These are phyloP conservation scores for Aphis gossypii DNA, from an alignment of 1,140 invertebrate genomes.

Conservation along the genomic window DNA sequence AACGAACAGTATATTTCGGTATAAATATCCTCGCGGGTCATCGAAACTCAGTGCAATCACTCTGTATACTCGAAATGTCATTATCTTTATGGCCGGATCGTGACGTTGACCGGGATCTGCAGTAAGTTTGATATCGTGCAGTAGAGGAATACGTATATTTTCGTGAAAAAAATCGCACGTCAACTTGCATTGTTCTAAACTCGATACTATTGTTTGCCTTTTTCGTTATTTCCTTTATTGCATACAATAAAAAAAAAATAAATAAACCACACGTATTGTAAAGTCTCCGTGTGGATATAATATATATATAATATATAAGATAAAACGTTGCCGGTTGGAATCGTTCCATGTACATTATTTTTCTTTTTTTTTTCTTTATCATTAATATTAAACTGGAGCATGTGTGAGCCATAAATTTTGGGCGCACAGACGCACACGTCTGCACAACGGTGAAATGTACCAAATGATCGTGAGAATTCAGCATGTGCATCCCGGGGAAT, in stretches of 20 bases:
- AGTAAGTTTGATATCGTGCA: not conserved
- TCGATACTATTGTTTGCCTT: slow-evolving; percentile 42
- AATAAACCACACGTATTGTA: slow-evolving; percentile 25
- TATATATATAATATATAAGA: not conserved
- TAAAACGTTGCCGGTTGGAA: slow-evolving; percentile 34
- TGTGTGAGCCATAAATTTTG: slow-evolving; percentile 50
- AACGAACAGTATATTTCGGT: not conserved
- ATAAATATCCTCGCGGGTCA: not conserved
- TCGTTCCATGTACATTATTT: slow-evolving; percentile 34
- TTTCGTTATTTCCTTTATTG: slow-evolving; percentile 33
- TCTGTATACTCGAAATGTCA: not conserved
- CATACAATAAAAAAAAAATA: not conserved
- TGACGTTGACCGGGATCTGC: slow-evolving; percentile 25
- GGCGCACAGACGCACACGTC: not conserved
- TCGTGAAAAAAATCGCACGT: slow-evolving; percentile 16
- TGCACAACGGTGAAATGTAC: slow-evolving; percentile 1
- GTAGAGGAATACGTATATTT: not conserved
- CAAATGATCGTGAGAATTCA: slow-evolving; percentile 42
- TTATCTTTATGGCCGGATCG: slow-evolving; percentile 43
- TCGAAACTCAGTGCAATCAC: not conserved
- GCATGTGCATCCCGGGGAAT: slow-evolving; percentile 16
- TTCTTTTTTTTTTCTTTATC: slow-evolving; percentile 19
- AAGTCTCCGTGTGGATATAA: not conserved
- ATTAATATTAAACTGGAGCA: slow-evolving; percentile 35
- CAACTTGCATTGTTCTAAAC: slow-evolving; percentile 11